Evolutionary conservation across 2,888 invertebrate species (phyloP), one percentile per base, ranked within the genome.

Genomic region (Lepidonotus clava): DNA sequence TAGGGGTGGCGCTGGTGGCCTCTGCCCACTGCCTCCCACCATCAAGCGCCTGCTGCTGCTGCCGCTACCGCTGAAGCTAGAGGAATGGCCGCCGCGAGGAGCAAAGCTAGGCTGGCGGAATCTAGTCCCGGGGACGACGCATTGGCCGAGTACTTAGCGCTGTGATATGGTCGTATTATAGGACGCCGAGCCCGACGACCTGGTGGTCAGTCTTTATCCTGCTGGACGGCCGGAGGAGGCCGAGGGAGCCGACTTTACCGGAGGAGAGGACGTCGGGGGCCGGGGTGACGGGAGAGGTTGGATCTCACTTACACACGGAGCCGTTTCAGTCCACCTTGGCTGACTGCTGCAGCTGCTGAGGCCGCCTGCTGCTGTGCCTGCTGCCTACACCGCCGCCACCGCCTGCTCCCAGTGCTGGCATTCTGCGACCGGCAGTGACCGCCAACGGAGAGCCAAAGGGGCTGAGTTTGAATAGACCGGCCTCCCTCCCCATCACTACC

Each of bases 31-130:
- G 61, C 24, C 28, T n/a, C 28, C 61, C n/a, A n/a, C 61, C 61
- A 61, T 61, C 61, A 61, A 32, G 61, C 61, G 18, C 1, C 53
- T 53, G 53, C 53, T 53, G 6, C 61, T 61, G 11, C 61, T 61
- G 61, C 61, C 28, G 28, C 61, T 28, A 32, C 61, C 61, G 61
- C 61, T 61, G 61, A 8, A 11, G 61, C 61, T 61, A 61, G 61
- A 28, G 61, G 61, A 61, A 61, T 61, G 61, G 61, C 61, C 61
- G 61, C 61, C 61, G 61, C 2, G 11, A 24, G 24, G 61, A 61
- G 28, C 28, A 28, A 32, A 61, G 61, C 61, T 61, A 18, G 61
- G 61, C 24, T 28, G 28, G 61, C 28, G 61, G 28, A 61, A 61
- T 61, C 61, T 61, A 28, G 2, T 24, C 24, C 61, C 28, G 61